phyloP scores from a whole-genome alignment of 2,797 vertebrate genomes.

The Neosilurus mollespiculum region DNA sequence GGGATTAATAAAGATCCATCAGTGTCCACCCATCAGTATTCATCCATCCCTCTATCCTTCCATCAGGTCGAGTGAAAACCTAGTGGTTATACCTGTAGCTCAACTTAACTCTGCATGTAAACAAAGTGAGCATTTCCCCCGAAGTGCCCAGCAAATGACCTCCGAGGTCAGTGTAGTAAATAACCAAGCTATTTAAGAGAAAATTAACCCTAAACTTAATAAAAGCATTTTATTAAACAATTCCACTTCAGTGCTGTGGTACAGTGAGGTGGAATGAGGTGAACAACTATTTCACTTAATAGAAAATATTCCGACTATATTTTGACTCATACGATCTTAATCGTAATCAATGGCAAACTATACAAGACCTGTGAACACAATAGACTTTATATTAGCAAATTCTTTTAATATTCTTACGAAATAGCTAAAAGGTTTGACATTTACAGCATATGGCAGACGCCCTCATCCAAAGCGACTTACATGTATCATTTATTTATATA shows the following conservation, averaged over 20 bases:
- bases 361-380: background rate
- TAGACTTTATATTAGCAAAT: background rate
- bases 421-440: background rate
- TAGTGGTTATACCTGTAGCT: too few relatives aligned
- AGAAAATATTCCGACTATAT: background rate
- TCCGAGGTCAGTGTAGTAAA: conserved; percentile 14
- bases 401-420: background rate
- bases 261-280: background rate
- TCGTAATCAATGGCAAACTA: background rate
- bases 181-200: background rate
- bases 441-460: too few relatives aligned
- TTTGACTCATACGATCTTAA: background rate
- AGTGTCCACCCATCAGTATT: too few relatives aligned
- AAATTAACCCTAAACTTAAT: too few relatives aligned
- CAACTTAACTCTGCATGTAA: too few relatives aligned
- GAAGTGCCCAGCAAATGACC: conserved; percentile 33
- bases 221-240: too few relatives aligned
- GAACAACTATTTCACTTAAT: background rate
- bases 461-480: too few relatives aligned
- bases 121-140: conserved; percentile 3
- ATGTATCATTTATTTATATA: too few relatives aligned
- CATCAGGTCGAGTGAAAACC: too few relatives aligned
- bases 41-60: too few relatives aligned
- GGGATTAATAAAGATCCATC: too few relatives aligned
- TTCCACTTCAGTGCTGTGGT: background rate